phyloP scores from a whole-genome alignment of 2,113 vertebrate species.

The Ellobius talpinus region DNA sequence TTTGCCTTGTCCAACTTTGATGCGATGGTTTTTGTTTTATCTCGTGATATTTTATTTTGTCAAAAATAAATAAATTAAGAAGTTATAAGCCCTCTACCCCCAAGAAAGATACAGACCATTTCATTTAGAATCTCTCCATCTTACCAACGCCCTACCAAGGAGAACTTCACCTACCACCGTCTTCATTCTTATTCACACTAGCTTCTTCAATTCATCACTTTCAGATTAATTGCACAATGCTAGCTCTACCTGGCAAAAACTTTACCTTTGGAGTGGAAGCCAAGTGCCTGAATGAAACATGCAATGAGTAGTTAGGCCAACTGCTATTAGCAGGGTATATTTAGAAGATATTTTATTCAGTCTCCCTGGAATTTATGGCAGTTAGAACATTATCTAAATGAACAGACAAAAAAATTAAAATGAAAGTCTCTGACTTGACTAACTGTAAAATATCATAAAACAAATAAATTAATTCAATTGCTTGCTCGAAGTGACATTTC shows the following conservation, averaged over 20 bases:
- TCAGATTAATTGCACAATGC: background rate
- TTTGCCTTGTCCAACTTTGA: background rate
- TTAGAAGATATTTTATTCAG: background rate
- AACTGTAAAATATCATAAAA: conserved; percentile 75
- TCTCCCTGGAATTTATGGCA: conserved; percentile 9
- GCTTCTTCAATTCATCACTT: background rate
- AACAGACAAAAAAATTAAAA: conserved; percentile 62
- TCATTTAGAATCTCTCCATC: background rate
- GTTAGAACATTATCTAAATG: conserved; percentile 74
- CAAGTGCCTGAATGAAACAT: background rate
- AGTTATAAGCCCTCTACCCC: background rate
- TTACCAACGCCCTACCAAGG: background rate
- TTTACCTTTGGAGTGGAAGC: background rate
- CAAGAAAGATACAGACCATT: background rate
- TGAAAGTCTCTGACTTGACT: conserved; percentile 55
- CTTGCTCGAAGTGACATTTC: conserved; percentile 66
- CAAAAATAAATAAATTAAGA: background rate
- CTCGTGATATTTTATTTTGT: background rate
- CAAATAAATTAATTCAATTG: conserved; percentile 77
- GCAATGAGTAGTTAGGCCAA: background rate
- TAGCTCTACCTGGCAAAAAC: background rate
- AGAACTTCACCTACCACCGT: background rate
- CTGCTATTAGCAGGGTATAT: background rate
- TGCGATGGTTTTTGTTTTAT: background rate
- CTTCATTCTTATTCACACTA: no score